Evolutionary conservation across 1,140 invertebrate species (phyloP), one percentile per base, ranked within the genome.

Genomic region (Coelopa frigida): DNA sequence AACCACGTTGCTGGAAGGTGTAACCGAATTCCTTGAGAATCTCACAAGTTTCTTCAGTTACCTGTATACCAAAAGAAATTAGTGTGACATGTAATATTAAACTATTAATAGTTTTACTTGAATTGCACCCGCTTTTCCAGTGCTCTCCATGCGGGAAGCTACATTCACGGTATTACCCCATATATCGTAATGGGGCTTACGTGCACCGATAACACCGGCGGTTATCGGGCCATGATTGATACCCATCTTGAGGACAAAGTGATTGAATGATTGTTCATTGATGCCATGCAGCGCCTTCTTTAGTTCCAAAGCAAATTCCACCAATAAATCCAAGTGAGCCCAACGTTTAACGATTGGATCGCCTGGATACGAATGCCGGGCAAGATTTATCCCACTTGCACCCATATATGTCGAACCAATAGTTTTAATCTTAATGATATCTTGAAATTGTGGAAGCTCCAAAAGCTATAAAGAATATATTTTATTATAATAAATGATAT

Each of bases 371-470:
- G 81, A 75, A 57, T 79, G 75, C 60, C 77, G 76, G 14, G 81
- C 76, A 27, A 83, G 78, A 59, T 87, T 89, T 52, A 94, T 76
- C 31, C 94, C 94, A 53, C 90, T 92, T 0, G 94, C 93, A 31
- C 92, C 93, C 94, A 98, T 98, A 62, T 97, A 98, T 0, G 93
- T 96, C 2, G 92, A 94, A 21, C 93, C 89, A 55, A 98, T 97
- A 11, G 94, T 98, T 73, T 98, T 98, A 38, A 98, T 98, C 77
- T 98, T 98, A 42, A 92, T 94, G 26, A 95, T 91, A 58, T 89
- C 84, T 64, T 85, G 83, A 65, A 89, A 93, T 61, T 89, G 83
- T 0, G 82, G 76, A 44, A 86, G 76, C 59, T 93, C 89, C 46
- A 95, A 62, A 45, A 94, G 73, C 89, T 94, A 68, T 31, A 78